Base-by-base conservation (phyloP, 1,140 invertebrate genomes). In the Spodoptera frugiperda region DNA sequence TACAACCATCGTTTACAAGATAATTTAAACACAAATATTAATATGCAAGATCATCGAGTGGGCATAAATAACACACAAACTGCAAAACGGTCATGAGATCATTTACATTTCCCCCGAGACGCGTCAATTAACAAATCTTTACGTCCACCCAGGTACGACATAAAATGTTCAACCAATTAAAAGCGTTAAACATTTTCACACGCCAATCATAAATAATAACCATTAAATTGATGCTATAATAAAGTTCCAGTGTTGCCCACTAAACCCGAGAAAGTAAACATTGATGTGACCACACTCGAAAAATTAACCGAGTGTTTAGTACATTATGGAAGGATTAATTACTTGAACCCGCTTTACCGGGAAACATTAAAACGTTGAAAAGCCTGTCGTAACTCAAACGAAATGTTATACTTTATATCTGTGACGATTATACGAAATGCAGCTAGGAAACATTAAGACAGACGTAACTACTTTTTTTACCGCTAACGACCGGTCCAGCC, bases 321-420 rank as follows among this genome's bases (percentile, higher is more conserved):
- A 84, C 83, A 85, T 92, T 86, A 87, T 83, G 81, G 83, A 85
- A 85, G 81, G 79, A 90, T 90, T 91, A 92, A 91, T 91, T 91
- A 89, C 86, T 78, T 59, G 55, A 76, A 44, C 61, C 73, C 76
- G 77, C 80, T 81, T 84, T 89, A 91, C 84, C 78, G 77, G 73
- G 85, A 87, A 89, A 82, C 84, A 89, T 87, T 87, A 89, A 87
- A 89, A 79, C 82, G 78, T 86, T 80, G 75, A 85, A 87, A 83
- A 82, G 78, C 76, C 61, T 76, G 82, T 82, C 83, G 82, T 87
- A 85, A 87, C 65, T 85, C 54, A 83, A 84, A 88, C 74, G 82
- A 81, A 84, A 86, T 82, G 80, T 83, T 83, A 85, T 83, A 78
- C 65, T 83, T 86, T 82, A 82, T 84, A 80, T 78, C 77, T 82